Evolutionary conservation across 2,113 vertebrate genomes (phyloP), one percentile per base, ranked within the genome.

Genomic region (Microtus montanus): DNA sequence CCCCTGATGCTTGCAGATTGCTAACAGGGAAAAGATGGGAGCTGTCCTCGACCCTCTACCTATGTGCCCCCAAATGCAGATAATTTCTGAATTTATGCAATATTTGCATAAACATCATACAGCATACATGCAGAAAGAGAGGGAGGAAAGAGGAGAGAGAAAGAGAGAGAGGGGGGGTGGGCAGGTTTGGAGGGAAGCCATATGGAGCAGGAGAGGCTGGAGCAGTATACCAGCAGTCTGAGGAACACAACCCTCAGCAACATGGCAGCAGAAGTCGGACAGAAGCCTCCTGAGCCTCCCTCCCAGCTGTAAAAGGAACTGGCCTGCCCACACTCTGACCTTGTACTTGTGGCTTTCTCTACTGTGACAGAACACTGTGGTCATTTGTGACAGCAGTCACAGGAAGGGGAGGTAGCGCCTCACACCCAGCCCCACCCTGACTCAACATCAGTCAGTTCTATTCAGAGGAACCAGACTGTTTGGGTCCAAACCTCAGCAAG

Each of bases 211-310:
- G n/a, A 28, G 49, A 77, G 35, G 30, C 28, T 14, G 35, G 28
- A 28, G 49, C 1, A 3, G 1, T 2, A 3, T 0, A 0, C 2
- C 75, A 20, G 3, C 30, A 63, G 64, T 52, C 88, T 17, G 4
- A 7, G 38, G 83, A 35, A 2, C 64, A n/a, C 30, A n/a, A n/a
- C 17, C 10, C n/a, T 71, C 84, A 71, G 30, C 54, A 44, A 30
- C 64, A 12, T 2, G 5, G 24, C 64, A 20, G 8, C 33, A 61
- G 35, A n/a, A 13, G 58, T 41, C 58, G 3, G 30, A 33, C 22
- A 15, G 41, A 58, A 24, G 58, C 68, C 17, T 19, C 13, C 22
- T 41, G 38, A 41, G 33, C 38, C 26, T 24, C 68, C 49, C 49
- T 87, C 70, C 24, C 41, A 35, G 79, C 71, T 15, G 26, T 33